Percentiles rank a stretch among this genome's conserved stretches.
These are phyloP conservation scores for Nomada lathburiana DNA, from an alignment of 2,888 invertebrate species.

Conservation along the genomic window DNA sequence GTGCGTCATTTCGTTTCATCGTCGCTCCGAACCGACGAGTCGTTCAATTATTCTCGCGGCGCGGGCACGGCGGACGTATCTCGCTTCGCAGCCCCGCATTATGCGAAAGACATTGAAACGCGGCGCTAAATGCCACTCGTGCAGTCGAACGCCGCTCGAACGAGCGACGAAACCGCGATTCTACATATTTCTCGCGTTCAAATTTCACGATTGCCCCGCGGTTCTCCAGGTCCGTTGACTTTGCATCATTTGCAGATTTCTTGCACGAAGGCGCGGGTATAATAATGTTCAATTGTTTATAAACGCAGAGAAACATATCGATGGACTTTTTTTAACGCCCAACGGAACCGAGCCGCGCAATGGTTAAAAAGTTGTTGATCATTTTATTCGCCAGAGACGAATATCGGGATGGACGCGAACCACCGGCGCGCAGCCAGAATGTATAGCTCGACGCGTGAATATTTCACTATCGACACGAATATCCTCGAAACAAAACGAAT, in stretches of 20 bases:
- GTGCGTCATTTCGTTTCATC: not conserved
- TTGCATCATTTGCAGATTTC: not conserved
- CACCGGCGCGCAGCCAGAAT: slow-evolving; percentile 27
- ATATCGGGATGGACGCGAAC: not conserved
- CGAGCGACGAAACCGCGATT: slow-evolving; percentile 16
- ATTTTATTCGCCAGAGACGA: not conserved
- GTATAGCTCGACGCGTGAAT: not conserved
- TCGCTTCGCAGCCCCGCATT: not conserved
- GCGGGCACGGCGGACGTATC: not conserved
- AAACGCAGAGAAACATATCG: too few species aligned
- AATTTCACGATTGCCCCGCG: not conserved
- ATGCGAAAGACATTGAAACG: slow-evolving; percentile 2
- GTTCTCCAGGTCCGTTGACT: not conserved
- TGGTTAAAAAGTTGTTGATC: not conserved
- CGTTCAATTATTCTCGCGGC: not conserved
- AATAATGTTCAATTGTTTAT: not conserved
- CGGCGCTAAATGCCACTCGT: slow-evolving; percentile 11
- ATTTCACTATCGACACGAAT: not conserved
- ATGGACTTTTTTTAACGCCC: not conserved
- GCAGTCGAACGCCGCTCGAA: not conserved
- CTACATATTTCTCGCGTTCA: slow-evolving; percentile 21
- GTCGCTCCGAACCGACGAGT: not conserved
- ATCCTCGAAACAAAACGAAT: not conserved
- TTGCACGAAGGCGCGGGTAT: too few species aligned
- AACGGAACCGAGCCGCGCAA: not conserved